A percentile compares a stretch with the other conserved stretches of the same genome.
Evolutionary conservation across 53 echinoderm and acorn worm genomes (phyloP).

Genomic region (Hippasteria phrygiana): DNA sequence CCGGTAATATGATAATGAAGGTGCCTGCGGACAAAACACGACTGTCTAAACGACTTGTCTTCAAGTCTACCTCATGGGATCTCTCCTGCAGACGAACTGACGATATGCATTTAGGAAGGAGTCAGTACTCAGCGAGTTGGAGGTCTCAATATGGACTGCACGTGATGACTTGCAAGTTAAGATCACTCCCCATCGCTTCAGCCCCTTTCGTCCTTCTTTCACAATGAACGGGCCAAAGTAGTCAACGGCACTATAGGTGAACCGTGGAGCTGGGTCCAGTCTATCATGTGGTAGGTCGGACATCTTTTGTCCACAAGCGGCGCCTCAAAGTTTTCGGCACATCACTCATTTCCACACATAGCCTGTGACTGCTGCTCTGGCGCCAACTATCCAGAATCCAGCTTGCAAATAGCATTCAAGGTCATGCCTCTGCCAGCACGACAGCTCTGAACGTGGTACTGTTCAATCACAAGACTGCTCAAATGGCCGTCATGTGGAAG

Average conservation of each 20-base stretch:
- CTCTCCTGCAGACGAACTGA: constrained; percentile 68
- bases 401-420: constrained; percentile 34
- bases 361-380: constrained; percentile 9
- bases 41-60: too few species aligned
- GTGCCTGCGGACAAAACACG: too few species aligned
- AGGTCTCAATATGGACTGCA: constrained; percentile 64
- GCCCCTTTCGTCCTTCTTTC: constrained; percentile 50
- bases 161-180: constrained; percentile 63
- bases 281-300: constrained; percentile 44
- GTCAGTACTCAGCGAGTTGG: constrained; percentile 46
- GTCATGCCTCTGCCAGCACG: constrained; percentile 37
- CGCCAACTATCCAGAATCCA: constrained; percentile 35
- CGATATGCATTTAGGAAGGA: constrained; percentile 67
- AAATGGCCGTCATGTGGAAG: constrained; percentile 29
- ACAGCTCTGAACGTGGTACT: constrained; percentile 8
- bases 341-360: constrained; percentile 43
- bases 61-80: constrained; percentile 67
- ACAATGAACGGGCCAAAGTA: constrained; percentile 49
- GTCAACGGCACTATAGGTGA: constrained; percentile 49
- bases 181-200: constrained; percentile 45
- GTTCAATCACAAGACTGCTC: constrained; percentile 25
- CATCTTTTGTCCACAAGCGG: constrained; percentile 44
- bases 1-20: too few species aligned
- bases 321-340: constrained; percentile 43
- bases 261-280: constrained; percentile 47